phyloP scores from a whole-genome alignment of 2,888 invertebrate species.

The Drosophila pseudotalamancana region DNA sequence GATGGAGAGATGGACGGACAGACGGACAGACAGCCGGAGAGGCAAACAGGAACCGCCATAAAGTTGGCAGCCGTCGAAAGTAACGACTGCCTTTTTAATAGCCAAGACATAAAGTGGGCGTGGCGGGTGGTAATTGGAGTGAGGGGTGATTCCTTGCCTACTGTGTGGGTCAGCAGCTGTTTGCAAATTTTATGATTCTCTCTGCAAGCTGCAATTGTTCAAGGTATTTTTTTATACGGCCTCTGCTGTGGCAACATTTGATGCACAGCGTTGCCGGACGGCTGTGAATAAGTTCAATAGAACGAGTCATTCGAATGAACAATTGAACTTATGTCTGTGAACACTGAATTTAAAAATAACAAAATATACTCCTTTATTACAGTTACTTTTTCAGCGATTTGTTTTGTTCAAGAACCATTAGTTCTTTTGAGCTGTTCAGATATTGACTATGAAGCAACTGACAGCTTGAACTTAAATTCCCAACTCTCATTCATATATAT shows the following conservation, averaged over 20 bases:
- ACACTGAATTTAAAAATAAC: too few relatives aligned
- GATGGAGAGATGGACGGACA: slow-evolving; percentile 23
- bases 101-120: slow-evolving; percentile 50
- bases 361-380: too few relatives aligned
- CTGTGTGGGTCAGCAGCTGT: slow-evolving; percentile 30
- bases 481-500: neutral
- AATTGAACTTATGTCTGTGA: too few relatives aligned
- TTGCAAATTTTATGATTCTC: slow-evolving; percentile 69
- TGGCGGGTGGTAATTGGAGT: neutral
- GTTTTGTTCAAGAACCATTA: too few relatives aligned
- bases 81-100: slow-evolving; percentile 73
- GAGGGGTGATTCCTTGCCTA: neutral
- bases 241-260: slow-evolving; percentile 40
- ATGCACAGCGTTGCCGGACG: slow-evolving; percentile 19
- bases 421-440: too few relatives aligned
- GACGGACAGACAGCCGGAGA: slow-evolving; percentile 19
- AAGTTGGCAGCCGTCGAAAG: slow-evolving; percentile 71
- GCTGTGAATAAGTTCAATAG: too few relatives aligned
- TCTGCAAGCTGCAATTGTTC: slow-evolving; percentile 59
- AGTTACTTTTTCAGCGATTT: too few relatives aligned
- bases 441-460: too few relatives aligned
- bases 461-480: too few relatives aligned
- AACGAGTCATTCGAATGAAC: too few relatives aligned
- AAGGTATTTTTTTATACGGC: slow-evolving; percentile 32
- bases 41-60: slow-evolving; percentile 44